A percentile compares a stretch with the other conserved stretches of the same genome.
Conservation (phyloP, 2,113 vertebrate species). For the Phaethornis superciliosus region DNA sequence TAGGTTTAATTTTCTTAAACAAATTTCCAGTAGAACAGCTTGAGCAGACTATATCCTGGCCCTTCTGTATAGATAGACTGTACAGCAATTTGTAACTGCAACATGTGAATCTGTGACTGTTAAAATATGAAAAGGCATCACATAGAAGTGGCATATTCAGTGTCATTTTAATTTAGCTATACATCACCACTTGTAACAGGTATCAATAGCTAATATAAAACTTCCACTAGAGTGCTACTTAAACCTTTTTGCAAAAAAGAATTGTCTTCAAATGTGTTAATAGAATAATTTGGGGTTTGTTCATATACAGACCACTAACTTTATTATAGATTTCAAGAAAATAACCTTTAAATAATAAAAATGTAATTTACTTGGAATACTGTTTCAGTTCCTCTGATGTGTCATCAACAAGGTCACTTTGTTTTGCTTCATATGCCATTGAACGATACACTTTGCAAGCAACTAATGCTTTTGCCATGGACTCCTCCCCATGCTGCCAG, state of each 20-base stretch:
- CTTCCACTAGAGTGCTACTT: neutral
- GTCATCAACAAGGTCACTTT: slow-evolving; percentile 97
- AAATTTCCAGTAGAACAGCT: neutral
- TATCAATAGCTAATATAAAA: neutral
- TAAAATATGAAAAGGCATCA: neutral
- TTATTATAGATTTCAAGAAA: neutral
- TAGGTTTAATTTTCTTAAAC: neutral
- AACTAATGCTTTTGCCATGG: slow-evolving; percentile 97
- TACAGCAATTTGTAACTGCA: neutral
- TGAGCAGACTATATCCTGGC: neutral
- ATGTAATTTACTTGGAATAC: slow-evolving; percentile 87
- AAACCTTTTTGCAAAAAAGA: neutral
- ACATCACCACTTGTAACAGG: neutral
- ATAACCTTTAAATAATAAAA: neutral
- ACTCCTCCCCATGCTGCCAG: slow-evolving; percentile 98
- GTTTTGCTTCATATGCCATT: slow-evolving; percentile 96
- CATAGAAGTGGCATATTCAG: neutral
- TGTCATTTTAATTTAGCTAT: neutral
- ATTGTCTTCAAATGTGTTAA: neutral
- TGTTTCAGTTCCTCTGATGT: slow-evolving; percentile 95
- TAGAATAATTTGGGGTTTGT: neutral
- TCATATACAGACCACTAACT: neutral
- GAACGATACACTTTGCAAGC: slow-evolving; percentile 96
- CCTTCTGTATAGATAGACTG: neutral
- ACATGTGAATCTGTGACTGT: neutral